Evolutionary conservation across 2,888 invertebrate species (phyloP).

Genomic region (Eristalinus aeneus): DNA sequence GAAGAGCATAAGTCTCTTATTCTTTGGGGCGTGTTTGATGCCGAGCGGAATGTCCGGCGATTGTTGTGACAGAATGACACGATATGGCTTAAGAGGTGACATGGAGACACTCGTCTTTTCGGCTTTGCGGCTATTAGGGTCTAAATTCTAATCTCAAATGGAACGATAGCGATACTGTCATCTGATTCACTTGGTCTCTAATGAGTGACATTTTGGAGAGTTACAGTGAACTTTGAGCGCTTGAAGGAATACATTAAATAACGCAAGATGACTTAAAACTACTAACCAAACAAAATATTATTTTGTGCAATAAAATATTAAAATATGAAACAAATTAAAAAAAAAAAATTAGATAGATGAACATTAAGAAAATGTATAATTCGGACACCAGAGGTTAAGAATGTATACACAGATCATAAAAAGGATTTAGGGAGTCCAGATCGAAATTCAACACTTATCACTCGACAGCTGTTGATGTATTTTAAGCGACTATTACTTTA

Average conservation of each 20-base stretch:
- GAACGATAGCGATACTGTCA: not conserved
- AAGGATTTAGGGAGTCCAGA: too few species aligned
- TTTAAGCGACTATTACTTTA: too few species aligned
- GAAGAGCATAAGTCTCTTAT: slow-evolving; percentile 3
- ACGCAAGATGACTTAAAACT: not conserved
- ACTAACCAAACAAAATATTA: not conserved
- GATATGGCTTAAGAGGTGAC: slow-evolving; percentile 9
- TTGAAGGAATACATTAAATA: not conserved
- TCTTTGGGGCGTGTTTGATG: slow-evolving; percentile 7
- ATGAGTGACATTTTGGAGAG: not conserved
- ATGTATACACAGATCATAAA: too few species aligned
- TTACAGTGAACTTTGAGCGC: not conserved
- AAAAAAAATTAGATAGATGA: too few species aligned
- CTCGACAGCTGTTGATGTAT: too few species aligned
- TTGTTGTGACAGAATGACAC: slow-evolving; percentile 20
- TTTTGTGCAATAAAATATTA: not conserved
- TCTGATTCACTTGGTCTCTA: not conserved
- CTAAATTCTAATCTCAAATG: not conserved
- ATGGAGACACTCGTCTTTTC: not conserved
- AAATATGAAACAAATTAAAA: too few species aligned
- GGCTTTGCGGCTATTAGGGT: not conserved
- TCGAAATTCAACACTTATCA: too few species aligned
- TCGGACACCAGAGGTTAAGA: too few species aligned
- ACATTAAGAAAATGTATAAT: too few species aligned
- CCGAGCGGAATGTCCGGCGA: not conserved